Evolutionary conservation across 2,888 invertebrate species (phyloP), one percentile per base, ranked within the genome.

Genomic region (Rotaria magnacalcarata): DNA sequence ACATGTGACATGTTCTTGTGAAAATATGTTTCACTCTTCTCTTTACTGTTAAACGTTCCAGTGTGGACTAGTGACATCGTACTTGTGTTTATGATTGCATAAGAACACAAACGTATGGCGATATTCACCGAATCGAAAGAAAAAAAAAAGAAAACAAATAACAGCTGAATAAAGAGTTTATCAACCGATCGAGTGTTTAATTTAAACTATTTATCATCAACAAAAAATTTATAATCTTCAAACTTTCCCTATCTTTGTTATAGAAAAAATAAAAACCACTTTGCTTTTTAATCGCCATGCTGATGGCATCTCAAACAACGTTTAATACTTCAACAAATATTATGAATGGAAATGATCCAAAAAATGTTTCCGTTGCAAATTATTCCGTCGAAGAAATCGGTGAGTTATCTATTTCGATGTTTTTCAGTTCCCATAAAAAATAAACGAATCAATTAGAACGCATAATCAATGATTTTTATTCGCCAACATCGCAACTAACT

Each of bases 381-480:
- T 67, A 67, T 67, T 67, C 67, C 27, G 67, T 67, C 34, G 67
- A 67, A 67, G 67, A 67, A 6, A 67, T 67, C 34, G 67, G 67
- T 67, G 16, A 34, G 54, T 54, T 14, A 50, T 50, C 8, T 50
- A 11, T 50, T 50, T 14, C 4, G 14, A 50, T 50, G 50, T 50
- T 21, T 21, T 21, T 54, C 54, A 21, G 19, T 54, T 54, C 5
- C 21, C 19, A 54, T 5, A 16, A 52, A 52, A 52, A 52, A 3
- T 16, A 19, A 19, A 54, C 21, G 5, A 2, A 54, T 56, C 56
- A 56, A 34, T 21, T 80, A 80, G 80, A 80, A 80, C 47, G n/a
- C n/a, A 47, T n/a, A 80, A 80, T 80, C 19, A 80, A 80, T 80
- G 47, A 80, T 80, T 80, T 80, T 47, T 80, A 80, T 47, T 80